These are phyloP conservation scores for Nanorana parkeri DNA, from an alignment of 2,113 vertebrate species.

Conservation along the genomic window DNA sequence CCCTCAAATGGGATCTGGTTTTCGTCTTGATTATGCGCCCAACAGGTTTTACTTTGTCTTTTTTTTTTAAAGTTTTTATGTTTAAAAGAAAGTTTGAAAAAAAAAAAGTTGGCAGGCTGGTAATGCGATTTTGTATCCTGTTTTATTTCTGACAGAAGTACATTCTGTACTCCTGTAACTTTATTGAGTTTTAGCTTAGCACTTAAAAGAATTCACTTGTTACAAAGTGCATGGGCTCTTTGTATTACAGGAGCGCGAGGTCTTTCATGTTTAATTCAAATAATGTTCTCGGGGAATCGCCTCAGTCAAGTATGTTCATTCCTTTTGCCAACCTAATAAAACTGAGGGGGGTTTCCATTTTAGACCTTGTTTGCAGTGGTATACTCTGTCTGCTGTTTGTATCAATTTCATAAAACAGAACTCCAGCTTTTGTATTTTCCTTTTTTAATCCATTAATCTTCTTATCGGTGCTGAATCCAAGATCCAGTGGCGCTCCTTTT, in stretches of 20 bases:
- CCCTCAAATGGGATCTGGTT: slow-evolving; percentile 19
- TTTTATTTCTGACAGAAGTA: slow-evolving; percentile 24
- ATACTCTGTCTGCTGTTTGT: no score
- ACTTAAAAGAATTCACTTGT: slow-evolving; percentile 15
- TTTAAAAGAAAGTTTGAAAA: neutral
- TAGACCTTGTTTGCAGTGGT: no score
- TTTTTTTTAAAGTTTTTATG: neutral
- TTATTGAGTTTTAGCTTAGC: slow-evolving; percentile 26
- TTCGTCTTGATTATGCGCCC: slow-evolving; percentile 28
- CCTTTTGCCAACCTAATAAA: slow-evolving; percentile 5
- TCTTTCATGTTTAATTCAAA: slow-evolving; percentile 30
- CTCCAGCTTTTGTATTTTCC: no score
- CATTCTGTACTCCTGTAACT: slow-evolving; percentile 18
- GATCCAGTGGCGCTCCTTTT: no score
- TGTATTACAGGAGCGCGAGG: slow-evolving; percentile 9
- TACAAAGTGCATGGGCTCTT: slow-evolving; percentile 4
- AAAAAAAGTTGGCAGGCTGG: neutral
- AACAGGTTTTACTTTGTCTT: slow-evolving; percentile 35
- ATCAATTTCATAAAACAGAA: no score
- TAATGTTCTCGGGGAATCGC: slow-evolving; percentile 11
- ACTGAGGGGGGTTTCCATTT: neutral
- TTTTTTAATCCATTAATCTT: no score
- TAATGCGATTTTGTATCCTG: slow-evolving; percentile 30
- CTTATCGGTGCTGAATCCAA: no score
- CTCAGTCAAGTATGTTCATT: slow-evolving; percentile 20